Conservation (phyloP, 1,140 invertebrate genomes). For the Pristionchus pacificus region DNA sequence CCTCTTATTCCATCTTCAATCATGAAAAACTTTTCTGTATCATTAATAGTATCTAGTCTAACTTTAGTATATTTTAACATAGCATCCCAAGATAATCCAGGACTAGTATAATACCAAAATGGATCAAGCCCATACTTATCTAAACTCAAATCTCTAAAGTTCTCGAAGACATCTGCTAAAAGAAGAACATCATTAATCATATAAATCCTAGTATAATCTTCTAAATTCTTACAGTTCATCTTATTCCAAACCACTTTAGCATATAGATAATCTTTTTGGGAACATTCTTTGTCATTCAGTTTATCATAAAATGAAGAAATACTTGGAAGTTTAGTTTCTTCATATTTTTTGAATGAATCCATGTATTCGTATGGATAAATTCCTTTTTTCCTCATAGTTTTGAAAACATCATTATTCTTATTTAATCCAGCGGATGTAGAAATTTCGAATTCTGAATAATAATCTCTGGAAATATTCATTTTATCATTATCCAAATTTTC, state of each 20-base stretch:
- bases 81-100: conserved; percentile 48
- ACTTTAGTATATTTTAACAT: conserved; percentile 40
- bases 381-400: conserved; percentile 42
- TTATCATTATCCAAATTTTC: conserved; percentile 20
- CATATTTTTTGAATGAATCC: conserved; percentile 39
- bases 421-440: no score
- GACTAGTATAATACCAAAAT: conserved; percentile 43
- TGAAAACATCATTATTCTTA: conserved; percentile 7
- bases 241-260: conserved; percentile 35
- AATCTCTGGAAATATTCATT: conserved; percentile 17
- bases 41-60: conserved; percentile 28
- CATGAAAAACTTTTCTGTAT: conserved; percentile 39
- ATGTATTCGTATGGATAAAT: conserved; percentile 54
- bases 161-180: conserved; percentile 49
- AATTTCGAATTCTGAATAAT: no score
- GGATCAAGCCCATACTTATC: conserved; percentile 45
- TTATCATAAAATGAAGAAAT: conserved; percentile 41
- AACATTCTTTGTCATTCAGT: conserved; percentile 27
- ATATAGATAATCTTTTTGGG: conserved; percentile 43
- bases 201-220: conserved; percentile 48
- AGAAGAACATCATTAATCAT: conserved; percentile 36
- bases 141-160: conserved; percentile 39
- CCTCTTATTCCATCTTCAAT: conserved; percentile 45
- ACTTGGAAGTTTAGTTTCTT: conserved; percentile 45
- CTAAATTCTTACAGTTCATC: conserved; percentile 36